Percentiles rank a stretch among this genome's conserved stretches.
phyloP scores from a whole-genome alignment of 2,113 vertebrate species.

The Diadophis punctatus region DNA sequence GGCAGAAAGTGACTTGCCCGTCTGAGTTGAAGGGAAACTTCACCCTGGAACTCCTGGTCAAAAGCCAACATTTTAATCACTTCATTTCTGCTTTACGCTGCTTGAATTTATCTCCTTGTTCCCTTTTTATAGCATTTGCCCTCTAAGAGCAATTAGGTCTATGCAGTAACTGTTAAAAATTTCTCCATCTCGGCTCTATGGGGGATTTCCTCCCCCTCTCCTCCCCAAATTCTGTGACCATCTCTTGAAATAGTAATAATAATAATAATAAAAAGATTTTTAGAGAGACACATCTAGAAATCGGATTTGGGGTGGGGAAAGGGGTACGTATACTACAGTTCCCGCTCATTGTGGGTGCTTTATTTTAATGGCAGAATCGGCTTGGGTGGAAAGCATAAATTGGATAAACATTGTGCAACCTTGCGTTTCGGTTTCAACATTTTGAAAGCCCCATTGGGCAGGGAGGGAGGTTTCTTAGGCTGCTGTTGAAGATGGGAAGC shows the following conservation, averaged over 20 bases:
- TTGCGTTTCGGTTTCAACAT: neutral
- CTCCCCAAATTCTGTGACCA: neutral
- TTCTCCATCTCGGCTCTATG: neutral
- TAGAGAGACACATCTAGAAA: neutral
- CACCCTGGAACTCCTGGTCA: neutral
- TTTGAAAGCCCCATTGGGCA: neutral
- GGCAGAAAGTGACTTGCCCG: neutral
- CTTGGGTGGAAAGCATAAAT: neutral
- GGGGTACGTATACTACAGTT: no score
- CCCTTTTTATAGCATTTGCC: neutral
- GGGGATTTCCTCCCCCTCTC: fast-evolving
- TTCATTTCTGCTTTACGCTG: neutral
- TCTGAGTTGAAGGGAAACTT: neutral
- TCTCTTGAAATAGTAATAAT: neutral
- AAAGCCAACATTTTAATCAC: neutral
- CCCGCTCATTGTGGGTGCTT: neutral
- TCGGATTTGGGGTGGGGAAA: neutral
- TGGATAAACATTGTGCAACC: neutral
- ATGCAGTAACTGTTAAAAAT: neutral
- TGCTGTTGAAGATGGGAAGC: no score
- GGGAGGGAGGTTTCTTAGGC: neutral
- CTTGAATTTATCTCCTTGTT: neutral
- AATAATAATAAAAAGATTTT: neutral
- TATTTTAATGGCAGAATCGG: neutral
- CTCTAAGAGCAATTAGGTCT: neutral